Base-by-base conservation (phyloP, 2,888 invertebrate species). In the Pristionchus mayeri region DNA sequence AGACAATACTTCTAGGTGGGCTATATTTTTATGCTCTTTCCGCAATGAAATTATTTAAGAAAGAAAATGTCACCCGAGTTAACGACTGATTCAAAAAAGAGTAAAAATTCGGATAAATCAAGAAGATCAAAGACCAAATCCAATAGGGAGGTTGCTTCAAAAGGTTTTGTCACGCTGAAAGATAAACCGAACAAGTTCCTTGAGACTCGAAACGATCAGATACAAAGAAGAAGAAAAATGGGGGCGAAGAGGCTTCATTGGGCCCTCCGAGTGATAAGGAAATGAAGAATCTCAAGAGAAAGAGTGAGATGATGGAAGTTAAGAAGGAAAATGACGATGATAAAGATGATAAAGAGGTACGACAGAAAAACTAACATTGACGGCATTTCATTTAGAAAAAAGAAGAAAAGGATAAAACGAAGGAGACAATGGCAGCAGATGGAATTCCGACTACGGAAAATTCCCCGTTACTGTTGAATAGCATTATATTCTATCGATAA, bases 51-150 rank as follows among this genome's bases (percentile, higher is more conserved):
- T 18, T 18, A 18, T 67, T 67, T 18, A 48, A 67, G 67, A 81
- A 48, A 63, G 40, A 34, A 37, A 57, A 37, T 52, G 21, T 54
- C 54, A 48, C 63, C 57, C 21, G 81, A 60, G 18, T 37, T 50
- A 34, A 40, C 57, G 34, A 52, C 81, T n/a, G 63, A 75, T 75
- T 44, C 81, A 57, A 52, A 63, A 85, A 84, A 67, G 76, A 85
- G 75, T 85, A 83, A 71, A 75, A 85, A 67, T 18, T 67, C 67
- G 37, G 67, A 67, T 16, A 67, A 67, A 67, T 67, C 67, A 1
- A 67, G 37, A 27, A 67, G 30, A 37, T 67, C 67, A 18, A 67
- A 67, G n/a, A 37, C 67, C 18, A 67, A 67, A 67, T 67, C 67
- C 7, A 34, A 67, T 37, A 37, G 67, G 16, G 67, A 67, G 37